Base-by-base conservation (phyloP, 2,797 vertebrate species). In the Brachyalestes nurse region DNA sequence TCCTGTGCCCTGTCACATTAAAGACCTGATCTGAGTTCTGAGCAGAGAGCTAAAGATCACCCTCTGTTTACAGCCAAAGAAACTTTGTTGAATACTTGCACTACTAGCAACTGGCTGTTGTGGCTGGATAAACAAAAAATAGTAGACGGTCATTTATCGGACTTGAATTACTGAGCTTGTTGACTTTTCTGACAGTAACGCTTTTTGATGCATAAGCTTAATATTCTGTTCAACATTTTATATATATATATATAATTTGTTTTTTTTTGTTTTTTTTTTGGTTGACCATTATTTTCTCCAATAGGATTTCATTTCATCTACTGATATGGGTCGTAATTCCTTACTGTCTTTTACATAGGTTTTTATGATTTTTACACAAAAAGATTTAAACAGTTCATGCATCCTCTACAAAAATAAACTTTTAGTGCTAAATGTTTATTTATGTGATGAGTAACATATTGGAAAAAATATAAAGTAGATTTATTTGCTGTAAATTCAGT, bases 61-160 rank as follows among this genome's bases (percentile, higher is more conserved):
- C 79, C 84, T 57, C 71, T 81, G 80, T 91, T 89, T 84, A 78
- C 83, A 82, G 81, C 57, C 87, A 86, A 91, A 85, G 80, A 82
- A 87, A 89, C 84, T 92, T 91, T 90, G 84, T 84, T 40, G 84
- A 86, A 87, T 91, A 87, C 88, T 88, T 90, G 85, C 80, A 75
- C 87, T 89, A 81, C 89, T 90, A 90, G 87, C 84, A 72, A 81
- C 82, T 77, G 67, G 79, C 87, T 85, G 84, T 88, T 86, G 79
- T 88, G 84, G 74, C 81, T 85, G 83, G 81, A 23, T 47, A 55
- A 62, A 23, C n/a, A 45, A 0, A 57, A 13, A 62, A 53, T 23
- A 8, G 49, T 13, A 25, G 25, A 10, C 38, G 69, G 23, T 53
- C 14, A 7, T 38, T 38, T n/a, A 19, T 19, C 16, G 45, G 21